Conservation (phyloP, 2,797 vertebrate genomes). For the Anguilla marmorata region DNA sequence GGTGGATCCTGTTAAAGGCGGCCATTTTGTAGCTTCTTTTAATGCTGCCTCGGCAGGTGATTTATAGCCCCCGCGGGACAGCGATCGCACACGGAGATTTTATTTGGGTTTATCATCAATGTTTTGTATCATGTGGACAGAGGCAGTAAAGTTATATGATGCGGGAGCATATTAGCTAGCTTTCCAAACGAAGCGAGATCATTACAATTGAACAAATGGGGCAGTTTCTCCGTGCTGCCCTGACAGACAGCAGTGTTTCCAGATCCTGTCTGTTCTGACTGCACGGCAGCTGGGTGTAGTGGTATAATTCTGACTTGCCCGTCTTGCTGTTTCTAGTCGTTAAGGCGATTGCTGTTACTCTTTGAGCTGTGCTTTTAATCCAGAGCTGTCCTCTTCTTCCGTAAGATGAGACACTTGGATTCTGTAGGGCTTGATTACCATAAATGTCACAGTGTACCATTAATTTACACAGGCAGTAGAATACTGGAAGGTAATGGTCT, state of each 20-base stretch:
- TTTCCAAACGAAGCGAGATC: background rate
- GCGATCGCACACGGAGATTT: background rate
- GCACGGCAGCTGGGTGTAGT: too few relatives aligned
- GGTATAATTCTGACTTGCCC: background rate
- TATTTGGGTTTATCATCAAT: background rate
- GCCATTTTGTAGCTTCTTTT: too few relatives aligned
- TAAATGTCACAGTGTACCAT: slow-evolving; percentile 16
- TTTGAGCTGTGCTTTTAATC: background rate
- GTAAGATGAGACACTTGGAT: background rate
- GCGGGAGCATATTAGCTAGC: background rate
- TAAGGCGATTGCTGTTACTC: background rate
- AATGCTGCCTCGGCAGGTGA: background rate
- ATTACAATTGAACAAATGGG: background rate
- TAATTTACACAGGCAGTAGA: slow-evolving; percentile 12
- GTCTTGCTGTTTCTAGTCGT: background rate
- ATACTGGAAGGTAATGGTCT: slow-evolving; percentile 10
- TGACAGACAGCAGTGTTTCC: background rate
- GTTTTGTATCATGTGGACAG: background rate
- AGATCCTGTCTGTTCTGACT: background rate
- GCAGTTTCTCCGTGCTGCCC: background rate
- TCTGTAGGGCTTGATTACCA: slow-evolving; percentile 13
- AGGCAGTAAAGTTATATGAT: background rate
- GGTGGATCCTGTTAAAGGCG: too few relatives aligned
- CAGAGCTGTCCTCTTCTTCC: background rate
- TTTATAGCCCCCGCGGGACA: background rate